These are phyloP conservation scores for Chaetura pelagica DNA, from an alignment of 2,113 vertebrate species.

Conservation along the genomic window DNA sequence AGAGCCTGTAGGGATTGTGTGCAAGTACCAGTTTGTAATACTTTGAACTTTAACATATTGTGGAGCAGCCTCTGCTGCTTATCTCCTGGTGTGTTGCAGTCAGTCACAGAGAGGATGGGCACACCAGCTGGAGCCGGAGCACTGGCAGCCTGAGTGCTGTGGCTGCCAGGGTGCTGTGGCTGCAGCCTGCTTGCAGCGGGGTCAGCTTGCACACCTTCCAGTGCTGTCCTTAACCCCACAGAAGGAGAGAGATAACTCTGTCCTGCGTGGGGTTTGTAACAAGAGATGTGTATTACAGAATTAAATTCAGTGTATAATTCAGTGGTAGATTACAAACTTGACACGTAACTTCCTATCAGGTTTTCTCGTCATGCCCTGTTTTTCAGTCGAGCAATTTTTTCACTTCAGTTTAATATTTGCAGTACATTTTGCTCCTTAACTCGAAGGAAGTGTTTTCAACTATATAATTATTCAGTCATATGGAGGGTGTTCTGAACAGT, in stretches of 20 bases:
- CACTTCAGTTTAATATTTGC: not conserved
- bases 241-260: rapidly evolving
- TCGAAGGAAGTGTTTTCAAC: not conserved
- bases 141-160: rapidly evolving
- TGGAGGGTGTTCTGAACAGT: not conserved
- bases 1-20: not conserved
- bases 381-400: not conserved
- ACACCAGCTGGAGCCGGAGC: not conserved
- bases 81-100: rapidly evolving
- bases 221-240: rapidly evolving
- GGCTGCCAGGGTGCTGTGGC: not conserved
- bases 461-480: not conserved
- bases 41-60: not conserved
- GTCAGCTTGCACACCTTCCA: not conserved
- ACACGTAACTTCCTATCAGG: not conserved
- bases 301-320: rapidly evolving
- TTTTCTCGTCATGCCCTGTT: not conserved
- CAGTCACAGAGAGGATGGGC: not conserved
- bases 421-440: not conserved
- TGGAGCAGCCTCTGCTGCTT: not conserved
- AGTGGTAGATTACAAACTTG: not conserved
- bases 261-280: rapidly evolving
- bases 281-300: rapidly evolving
- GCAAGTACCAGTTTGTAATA: not conserved
- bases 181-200: not conserved